Evolutionary conservation across 2,888 invertebrate species (phyloP).

Genomic region (Rhamnusium bicolor): DNA sequence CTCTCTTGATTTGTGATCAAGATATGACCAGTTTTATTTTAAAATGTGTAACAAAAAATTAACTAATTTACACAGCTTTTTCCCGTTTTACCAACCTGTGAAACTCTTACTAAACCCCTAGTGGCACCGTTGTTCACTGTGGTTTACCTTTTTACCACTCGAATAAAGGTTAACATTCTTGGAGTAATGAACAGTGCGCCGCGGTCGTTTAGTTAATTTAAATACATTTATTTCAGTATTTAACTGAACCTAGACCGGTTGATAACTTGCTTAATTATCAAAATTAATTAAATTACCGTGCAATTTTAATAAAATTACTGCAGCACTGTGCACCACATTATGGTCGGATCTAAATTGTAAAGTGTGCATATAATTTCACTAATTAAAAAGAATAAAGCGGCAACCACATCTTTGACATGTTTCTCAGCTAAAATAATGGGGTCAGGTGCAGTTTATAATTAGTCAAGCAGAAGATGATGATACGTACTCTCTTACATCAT

Average conservation of each 20-base stretch:
- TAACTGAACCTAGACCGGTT: not conserved
- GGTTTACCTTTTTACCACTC: constrained; percentile 8
- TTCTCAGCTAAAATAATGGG: not conserved
- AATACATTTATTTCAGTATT: not conserved
- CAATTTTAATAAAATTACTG: not conserved
- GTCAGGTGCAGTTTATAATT: not conserved
- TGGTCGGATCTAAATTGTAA: not conserved
- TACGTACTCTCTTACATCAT: too few species aligned
- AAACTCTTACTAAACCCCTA: not conserved
- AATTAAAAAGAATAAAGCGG: not conserved
- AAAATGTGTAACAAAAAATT: too few species aligned
- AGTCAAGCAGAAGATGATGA: not conserved
- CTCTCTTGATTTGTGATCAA: too few species aligned
- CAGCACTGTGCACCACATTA: not conserved
- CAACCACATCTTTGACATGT: not conserved
- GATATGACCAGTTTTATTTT: too few species aligned
- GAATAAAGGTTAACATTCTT: not conserved
- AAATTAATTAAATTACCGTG: not conserved
- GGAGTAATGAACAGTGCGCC: not conserved
- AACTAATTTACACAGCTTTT: not conserved
- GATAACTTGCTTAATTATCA: not conserved
- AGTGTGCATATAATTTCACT: not conserved
- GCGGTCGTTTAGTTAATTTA: not conserved
- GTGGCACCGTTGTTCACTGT: not conserved
- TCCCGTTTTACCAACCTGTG: not conserved